Evolutionary conservation across 30 jellyfish, hydroid and myxozoan genomes (phyloP).

Genomic region (Clytia hemisphaerica): DNA sequence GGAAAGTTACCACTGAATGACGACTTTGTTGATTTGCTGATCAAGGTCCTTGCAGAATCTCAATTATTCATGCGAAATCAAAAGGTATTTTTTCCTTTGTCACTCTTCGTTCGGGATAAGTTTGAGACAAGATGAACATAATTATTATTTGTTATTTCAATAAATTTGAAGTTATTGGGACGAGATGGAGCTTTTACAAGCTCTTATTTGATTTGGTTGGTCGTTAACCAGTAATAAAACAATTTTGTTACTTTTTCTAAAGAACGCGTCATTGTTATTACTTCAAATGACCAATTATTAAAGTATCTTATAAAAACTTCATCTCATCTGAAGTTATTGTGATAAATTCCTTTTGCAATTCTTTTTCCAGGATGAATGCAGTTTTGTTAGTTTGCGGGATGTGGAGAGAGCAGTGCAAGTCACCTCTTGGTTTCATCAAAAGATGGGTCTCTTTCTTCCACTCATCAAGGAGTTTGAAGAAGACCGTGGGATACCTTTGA

Average conservation of each 20-base stretch:
- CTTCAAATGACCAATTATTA: too few species aligned
- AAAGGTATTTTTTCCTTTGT: conserved; percentile 18
- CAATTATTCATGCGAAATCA: conserved; percentile 44
- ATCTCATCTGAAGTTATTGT: too few species aligned
- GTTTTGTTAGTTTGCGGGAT: conserved; percentile 77
- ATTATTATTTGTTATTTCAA: too few species aligned
- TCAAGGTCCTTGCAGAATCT: conserved; percentile 31
- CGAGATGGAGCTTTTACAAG: too few species aligned
- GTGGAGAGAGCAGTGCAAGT: conserved; percentile 79
- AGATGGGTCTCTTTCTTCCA: conserved; percentile 39
- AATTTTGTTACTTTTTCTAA: not conserved
- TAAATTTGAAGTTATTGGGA: too few species aligned
- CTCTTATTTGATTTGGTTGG: not conserved
- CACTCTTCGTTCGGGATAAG: not conserved
- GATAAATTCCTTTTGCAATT: not conserved
- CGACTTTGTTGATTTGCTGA: conserved; percentile 23
- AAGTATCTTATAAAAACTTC: too few species aligned
- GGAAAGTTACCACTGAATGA: conserved; percentile 21
- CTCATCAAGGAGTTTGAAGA: conserved; percentile 23
- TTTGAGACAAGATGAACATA: too few species aligned
- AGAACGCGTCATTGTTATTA: too few species aligned
- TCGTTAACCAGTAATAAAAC: not conserved
- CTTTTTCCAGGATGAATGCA: conserved; percentile 54
- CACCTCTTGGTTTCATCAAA: conserved; percentile 55
- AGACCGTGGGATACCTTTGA: too few species aligned